phyloP scores from a whole-genome alignment of 2,888 invertebrate species.

The Acrobasis suavella region DNA sequence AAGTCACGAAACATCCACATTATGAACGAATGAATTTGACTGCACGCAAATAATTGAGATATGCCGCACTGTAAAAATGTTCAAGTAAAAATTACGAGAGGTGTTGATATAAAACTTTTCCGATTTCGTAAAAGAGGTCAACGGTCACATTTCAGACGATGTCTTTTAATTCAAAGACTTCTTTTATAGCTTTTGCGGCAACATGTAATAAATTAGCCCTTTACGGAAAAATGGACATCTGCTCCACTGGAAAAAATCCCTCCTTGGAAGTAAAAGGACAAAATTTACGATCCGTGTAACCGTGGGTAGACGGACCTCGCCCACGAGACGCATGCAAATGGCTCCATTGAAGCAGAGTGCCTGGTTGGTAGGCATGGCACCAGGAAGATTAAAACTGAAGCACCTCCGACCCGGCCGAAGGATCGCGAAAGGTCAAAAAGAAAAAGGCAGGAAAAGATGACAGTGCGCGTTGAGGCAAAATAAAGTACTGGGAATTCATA shows the following conservation, averaged over 20 bases:
- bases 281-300: constrained; percentile 79
- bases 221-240: constrained; percentile 77
- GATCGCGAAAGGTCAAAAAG: constrained; percentile 2
- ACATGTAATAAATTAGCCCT: constrained; percentile 77
- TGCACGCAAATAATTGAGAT: constrained; percentile 21
- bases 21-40: constrained; percentile 22
- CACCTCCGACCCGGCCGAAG: constrained; percentile 45
- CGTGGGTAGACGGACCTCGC: constrained; percentile 74
- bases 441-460: not conserved
- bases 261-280: constrained; percentile 76
- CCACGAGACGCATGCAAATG: constrained; percentile 79
- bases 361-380: constrained; percentile 50
- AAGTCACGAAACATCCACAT: constrained; percentile 19
- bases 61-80: constrained; percentile 5
- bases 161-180: constrained; percentile 68
- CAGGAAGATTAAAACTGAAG: constrained; percentile 65
- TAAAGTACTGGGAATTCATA: not conserved
- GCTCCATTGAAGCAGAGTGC: constrained; percentile 68
- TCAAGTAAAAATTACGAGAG: constrained; percentile 26
- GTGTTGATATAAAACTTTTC: constrained; percentile 38
- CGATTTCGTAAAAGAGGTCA: constrained; percentile 52
- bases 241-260: constrained; percentile 70
- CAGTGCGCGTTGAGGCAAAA: not conserved
- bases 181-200: constrained; percentile 66
- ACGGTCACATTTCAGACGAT: constrained; percentile 56